A percentile compares a stretch with the other conserved stretches of the same genome.
Evolutionary conservation across 2,113 vertebrate genomes (phyloP).

Genomic region (Varanus salvator): DNA sequence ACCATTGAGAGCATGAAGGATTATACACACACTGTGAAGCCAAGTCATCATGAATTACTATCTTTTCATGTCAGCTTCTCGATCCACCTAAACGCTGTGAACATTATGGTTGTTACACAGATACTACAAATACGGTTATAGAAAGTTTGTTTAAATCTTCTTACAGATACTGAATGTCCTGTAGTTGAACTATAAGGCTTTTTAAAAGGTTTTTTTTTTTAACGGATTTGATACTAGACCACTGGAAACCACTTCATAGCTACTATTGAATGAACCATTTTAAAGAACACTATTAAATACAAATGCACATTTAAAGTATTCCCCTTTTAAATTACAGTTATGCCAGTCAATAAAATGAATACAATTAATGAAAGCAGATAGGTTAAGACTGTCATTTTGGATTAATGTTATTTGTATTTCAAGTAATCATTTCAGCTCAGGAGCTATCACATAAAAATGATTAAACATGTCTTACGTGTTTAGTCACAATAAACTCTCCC

Average conservation of each 20-base stretch:
- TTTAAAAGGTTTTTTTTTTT: slow-evolving; percentile 58
- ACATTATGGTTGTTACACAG: slow-evolving; percentile 85
- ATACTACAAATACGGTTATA: slow-evolving; percentile 78
- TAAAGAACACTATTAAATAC: slow-evolving; percentile 4
- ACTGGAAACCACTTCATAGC: slow-evolving; percentile 71
- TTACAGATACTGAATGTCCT: slow-evolving; percentile 79
- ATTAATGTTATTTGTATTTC: neutral
- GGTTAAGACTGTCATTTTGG: neutral
- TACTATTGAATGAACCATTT: slow-evolving; percentile 15
- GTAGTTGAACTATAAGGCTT: slow-evolving; percentile 76
- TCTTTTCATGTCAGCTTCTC: slow-evolving; percentile 78
- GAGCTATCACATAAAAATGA: neutral
- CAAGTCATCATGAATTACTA: slow-evolving; percentile 80
- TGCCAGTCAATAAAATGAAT: neutral
- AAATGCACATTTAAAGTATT: slow-evolving; percentile 16
- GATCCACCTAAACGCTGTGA: slow-evolving; percentile 73
- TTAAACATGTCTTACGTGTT: neutral
- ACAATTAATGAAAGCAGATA: neutral
- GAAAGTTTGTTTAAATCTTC: slow-evolving; percentile 86
- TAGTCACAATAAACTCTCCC: neutral
- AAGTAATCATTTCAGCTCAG: neutral
- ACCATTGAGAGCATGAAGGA: slow-evolving; percentile 82
- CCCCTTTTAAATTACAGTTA: neutral
- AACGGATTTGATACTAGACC: slow-evolving; percentile 64
- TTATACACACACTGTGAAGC: slow-evolving; percentile 82